Base-by-base conservation (phyloP, 2,888 invertebrate genomes). In the Melanargia galathea region DNA sequence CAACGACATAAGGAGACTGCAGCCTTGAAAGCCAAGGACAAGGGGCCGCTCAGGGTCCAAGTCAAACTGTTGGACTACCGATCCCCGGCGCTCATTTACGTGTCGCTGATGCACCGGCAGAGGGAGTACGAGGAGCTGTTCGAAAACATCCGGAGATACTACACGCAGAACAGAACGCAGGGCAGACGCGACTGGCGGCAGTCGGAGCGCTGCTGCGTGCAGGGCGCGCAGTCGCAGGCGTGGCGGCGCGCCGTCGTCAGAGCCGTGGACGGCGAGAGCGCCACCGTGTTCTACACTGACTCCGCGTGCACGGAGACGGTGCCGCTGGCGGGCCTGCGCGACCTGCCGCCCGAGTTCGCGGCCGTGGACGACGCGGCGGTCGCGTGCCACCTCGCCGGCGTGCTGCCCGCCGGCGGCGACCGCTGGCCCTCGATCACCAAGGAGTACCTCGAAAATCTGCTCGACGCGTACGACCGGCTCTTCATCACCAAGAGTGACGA, bases 361-460 rank as follows among this genome's bases (percentile, higher is more conserved):
- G 77, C 80, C 0, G 80, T 92, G 0, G 92, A 92, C 0, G 92
- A 93, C 64, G 93, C 93, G 0, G 93, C 94, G 0, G 86, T 94
- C 22, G 93, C 93, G 69, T 95, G 96, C 67, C 94, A 95, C 76
- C 78, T 97, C 56, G 93, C 93, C 1, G 95, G 95, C 20, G 92
- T 97, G 10, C 82, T 87, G 24, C 95, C 97, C 0, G 95, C 95
- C 0, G 94, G 95, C 0, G 94, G 93, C 0, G 87, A 91, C 0
- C 90, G 89, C 24, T 95, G 95, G 95, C 92, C 93, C 0, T 86
- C 87, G 0, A 75, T 93, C 0, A 92, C 95, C 0, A 93, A 93
- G 30, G 93, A 94, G 67, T 93, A 87, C 68, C 87, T 96, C 1
- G 84, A 87, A 49, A 92, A 93, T 13, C 82, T 93, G 2, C 78